These are phyloP conservation scores for Thera britannica DNA, from an alignment of 2,888 invertebrate genomes.

Conservation along the genomic window DNA sequence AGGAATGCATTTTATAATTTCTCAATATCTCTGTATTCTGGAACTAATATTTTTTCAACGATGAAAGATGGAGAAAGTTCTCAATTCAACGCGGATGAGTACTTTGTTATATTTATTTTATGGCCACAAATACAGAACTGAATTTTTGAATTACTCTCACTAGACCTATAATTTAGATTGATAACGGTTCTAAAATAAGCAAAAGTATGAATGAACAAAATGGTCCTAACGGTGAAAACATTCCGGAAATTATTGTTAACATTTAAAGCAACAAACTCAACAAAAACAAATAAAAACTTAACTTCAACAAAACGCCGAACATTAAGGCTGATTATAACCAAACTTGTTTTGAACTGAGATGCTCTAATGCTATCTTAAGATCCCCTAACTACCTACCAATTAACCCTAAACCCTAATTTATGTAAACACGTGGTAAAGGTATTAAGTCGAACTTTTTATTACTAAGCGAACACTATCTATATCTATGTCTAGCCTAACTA, in stretches of 20 bases:
- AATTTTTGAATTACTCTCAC: no score
- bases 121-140: no score
- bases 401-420: conserved; percentile 15
- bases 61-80: no score
- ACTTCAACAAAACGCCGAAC: conserved; percentile 73
- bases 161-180: no score
- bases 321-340: conserved; percentile 71
- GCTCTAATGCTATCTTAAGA: conserved; percentile 28
- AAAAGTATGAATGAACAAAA: not conserved
- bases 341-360: conserved; percentile 43
- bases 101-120: no score
- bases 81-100: no score
- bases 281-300: conserved; percentile 57
- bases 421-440: conserved; percentile 14
- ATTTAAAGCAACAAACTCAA: conserved; percentile 51
- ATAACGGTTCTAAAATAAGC: not conserved
- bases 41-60: no score
- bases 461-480: conserved; percentile 38
- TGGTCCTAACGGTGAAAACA: not conserved
- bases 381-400: conserved; percentile 23
- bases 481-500: conserved; percentile 42
- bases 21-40: no score
- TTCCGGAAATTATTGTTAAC: not conserved
- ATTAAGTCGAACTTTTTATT: conserved; percentile 24
- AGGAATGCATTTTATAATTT: no score